Percentiles rank a stretch among this genome's conserved stretches.
Evolutionary conservation across 2,888 invertebrate species (phyloP).

Genomic region (Tetramorium bicarinatum): DNA sequence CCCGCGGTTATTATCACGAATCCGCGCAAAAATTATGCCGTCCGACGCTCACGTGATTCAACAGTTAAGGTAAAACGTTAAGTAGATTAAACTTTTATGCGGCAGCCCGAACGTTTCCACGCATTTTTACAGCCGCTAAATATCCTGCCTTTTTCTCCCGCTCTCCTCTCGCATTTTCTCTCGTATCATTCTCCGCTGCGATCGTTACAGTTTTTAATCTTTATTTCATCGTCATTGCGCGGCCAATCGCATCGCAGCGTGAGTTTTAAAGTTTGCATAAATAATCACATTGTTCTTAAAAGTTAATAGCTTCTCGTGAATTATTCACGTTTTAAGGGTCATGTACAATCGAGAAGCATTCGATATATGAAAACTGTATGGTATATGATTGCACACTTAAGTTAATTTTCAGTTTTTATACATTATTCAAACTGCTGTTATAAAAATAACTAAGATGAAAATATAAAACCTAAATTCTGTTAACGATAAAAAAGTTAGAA

Average conservation of each 20-base stretch:
- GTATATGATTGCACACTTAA: not conserved
- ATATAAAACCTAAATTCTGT: not conserved
- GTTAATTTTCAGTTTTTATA: not conserved
- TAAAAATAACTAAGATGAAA: not conserved
- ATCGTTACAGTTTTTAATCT: constrained; percentile 1
- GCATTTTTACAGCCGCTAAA: constrained; percentile 54
- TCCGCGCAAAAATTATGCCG: constrained; percentile 47
- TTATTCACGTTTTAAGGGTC: not conserved
- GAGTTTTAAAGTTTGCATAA: not conserved
- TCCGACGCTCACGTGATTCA: constrained; percentile 52
- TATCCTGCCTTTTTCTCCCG: constrained; percentile 13
- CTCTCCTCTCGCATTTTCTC: not conserved
- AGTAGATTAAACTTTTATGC: constrained; percentile 55
- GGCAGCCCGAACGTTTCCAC: constrained; percentile 39
- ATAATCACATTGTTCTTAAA: not conserved
- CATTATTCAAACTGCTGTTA: not conserved
- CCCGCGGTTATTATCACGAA: constrained; percentile 52
- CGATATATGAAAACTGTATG: not conserved
- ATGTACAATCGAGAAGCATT: constrained; percentile 3
- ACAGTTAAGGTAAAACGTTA: constrained; percentile 57
- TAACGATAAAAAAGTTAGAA: not conserved
- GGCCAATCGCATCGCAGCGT: not conserved
- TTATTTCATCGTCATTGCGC: not conserved
- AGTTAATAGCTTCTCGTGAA: not conserved
- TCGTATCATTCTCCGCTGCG: not conserved